Conservation (phyloP, 2,113 vertebrate genomes). For the Mormoops blainvillei region DNA sequence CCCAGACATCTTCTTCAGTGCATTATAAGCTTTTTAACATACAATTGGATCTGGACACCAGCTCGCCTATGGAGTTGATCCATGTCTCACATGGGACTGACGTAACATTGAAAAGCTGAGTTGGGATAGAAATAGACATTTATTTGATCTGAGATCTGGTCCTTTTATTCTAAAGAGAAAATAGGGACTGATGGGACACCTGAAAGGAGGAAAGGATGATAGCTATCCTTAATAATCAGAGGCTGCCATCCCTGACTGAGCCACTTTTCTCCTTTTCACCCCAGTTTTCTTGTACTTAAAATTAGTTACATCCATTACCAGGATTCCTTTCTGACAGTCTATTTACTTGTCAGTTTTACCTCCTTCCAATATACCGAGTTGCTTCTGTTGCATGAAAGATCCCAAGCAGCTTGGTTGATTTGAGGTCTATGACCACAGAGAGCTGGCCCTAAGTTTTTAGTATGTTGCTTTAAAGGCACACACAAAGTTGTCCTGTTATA, state of each 20-base stretch:
- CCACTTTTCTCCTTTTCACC: slow-evolving; percentile 17
- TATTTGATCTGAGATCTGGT: background rate
- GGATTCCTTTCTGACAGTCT: slow-evolving; percentile 40
- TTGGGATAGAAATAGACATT: background rate
- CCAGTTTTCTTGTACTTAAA: slow-evolving; percentile 21
- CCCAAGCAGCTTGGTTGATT: background rate
- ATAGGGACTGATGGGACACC: background rate
- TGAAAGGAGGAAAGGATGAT: background rate
- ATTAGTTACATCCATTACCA: slow-evolving; percentile 16
- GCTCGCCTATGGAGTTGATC: background rate
- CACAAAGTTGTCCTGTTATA: background rate
- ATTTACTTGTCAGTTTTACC: background rate
- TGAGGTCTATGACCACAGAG: background rate
- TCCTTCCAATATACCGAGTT: background rate
- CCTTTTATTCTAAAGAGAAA: background rate
- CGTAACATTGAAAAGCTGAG: background rate
- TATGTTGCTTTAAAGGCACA: background rate
- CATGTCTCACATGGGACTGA: background rate
- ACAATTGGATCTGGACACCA: background rate
- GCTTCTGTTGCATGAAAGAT: background rate
- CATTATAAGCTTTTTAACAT: background rate
- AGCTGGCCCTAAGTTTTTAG: background rate
- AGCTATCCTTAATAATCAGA: background rate
- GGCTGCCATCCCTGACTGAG: background rate
- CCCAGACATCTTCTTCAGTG: background rate